phyloP scores from a whole-genome alignment of 2,888 invertebrate genomes.

The Mythimna lalbum region DNA sequence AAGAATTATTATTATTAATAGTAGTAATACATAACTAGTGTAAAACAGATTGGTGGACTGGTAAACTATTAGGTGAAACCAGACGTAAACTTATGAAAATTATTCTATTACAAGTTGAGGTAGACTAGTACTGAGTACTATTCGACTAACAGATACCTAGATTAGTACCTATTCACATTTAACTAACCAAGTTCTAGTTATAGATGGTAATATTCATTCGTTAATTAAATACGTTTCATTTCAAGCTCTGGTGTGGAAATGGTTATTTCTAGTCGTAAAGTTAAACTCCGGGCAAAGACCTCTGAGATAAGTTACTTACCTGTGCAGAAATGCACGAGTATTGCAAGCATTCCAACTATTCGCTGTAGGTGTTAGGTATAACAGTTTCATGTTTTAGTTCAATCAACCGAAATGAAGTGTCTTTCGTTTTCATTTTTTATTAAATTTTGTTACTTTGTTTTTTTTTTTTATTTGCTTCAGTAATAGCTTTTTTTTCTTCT shows the following conservation, averaged over 20 bases:
- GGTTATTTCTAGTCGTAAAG: constrained; percentile 36
- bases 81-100: background rate
- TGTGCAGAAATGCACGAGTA: too few relatives aligned
- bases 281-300: constrained; percentile 34
- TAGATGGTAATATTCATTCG: constrained; percentile 9
- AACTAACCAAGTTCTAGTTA: background rate
- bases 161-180: background rate
- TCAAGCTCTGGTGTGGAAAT: constrained; percentile 30
- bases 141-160: background rate
- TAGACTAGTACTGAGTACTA: too few relatives aligned
- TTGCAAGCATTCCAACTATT: constrained; percentile 11
- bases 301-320: constrained; percentile 33
- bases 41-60: too few relatives aligned
- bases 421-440: background rate
- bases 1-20: too few relatives aligned
- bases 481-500: background rate
- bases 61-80: too few relatives aligned
- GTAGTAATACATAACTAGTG: too few relatives aligned
- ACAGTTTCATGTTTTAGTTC: constrained; percentile 1
- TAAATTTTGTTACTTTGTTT: background rate
- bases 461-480: background rate
- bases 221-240: constrained; percentile 32
- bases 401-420: background rate
- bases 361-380: background rate
- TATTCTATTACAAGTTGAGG: background rate